Percentiles rank a stretch among this genome's conserved stretches.
Conservation (phyloP, 2,888 invertebrate genomes). For the Drosophila peninsularis region DNA sequence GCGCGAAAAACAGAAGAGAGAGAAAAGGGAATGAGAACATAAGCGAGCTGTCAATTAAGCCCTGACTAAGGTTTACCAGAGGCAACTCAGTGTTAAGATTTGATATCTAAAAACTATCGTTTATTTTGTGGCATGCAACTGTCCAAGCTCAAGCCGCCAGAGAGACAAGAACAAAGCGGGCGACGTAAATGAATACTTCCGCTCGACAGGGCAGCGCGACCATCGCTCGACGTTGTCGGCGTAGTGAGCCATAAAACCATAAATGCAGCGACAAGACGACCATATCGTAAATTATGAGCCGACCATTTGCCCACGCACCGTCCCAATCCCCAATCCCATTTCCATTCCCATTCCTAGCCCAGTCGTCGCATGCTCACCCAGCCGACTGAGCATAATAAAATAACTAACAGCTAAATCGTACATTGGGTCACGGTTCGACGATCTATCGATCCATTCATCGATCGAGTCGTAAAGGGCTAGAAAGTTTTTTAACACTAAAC, state of each 20-base stretch:
- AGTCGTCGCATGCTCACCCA: not conserved
- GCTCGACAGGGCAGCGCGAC: conserved; percentile 37
- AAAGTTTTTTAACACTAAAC: conserved; percentile 37
- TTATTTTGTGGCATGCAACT: conserved; percentile 35
- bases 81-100: conserved; percentile 40
- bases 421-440: conserved; percentile 73
- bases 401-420: conserved; percentile 72
- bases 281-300: conserved; percentile 71
- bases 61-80: conserved; percentile 44
- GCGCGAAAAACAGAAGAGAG: conserved; percentile 16
- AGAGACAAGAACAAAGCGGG: conserved; percentile 37
- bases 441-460: conserved; percentile 70
- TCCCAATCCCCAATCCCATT: conserved; percentile 10
- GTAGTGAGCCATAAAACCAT: conserved; percentile 77
- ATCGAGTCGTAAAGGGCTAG: conserved; percentile 42
- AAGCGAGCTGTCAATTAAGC: conserved; percentile 36
- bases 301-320: conserved; percentile 62
- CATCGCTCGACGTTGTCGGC: conserved; percentile 41
- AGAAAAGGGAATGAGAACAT: conserved; percentile 7
- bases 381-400: conserved; percentile 62
- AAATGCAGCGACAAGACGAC: conserved; percentile 76
- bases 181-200: conserved; percentile 73
- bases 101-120: conserved; percentile 56
- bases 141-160: conserved; percentile 20
- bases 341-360: not conserved